Evolutionary conservation across 2,113 vertebrate species (phyloP), one percentile per base, ranked within the genome.

Genomic region (Pelobates fuscus): DNA sequence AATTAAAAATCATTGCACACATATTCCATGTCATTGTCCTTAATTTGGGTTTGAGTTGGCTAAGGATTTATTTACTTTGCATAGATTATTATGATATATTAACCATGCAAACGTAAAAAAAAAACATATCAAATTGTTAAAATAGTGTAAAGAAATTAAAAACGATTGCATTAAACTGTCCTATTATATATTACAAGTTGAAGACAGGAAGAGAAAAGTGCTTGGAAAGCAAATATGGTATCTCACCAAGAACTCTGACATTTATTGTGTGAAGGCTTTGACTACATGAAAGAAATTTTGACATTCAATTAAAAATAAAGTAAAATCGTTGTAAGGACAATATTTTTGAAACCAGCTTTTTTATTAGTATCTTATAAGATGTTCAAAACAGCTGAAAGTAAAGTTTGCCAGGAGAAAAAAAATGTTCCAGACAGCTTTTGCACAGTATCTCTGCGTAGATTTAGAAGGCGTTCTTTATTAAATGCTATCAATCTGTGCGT

Each of bases 401-500:
- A 49, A 15, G 17, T 2, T 41, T 15, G 1, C 5, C 15, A 14
- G 12, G 44, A 49, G 5, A 15, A 14, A 49, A 49, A 49, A 49
- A 17, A 49, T 6, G 5, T 37, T 1, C 32, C 10, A 10, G 32
- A 37, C 5, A 6, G 32, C n/a, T 37, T 37, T 1, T 37, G 32
- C 32, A 26, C 32, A 26, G 46, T 44, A 57, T 52, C 64, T 58
- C 64, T 59, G 57, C 20, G 7, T 60, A 68, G 41, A 49, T 68
- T 68, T 77, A 15, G 8, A 77, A 77, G 23, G 26, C 60, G 18
- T 46, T 61, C 32, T 60, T 61, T 77, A 68, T 68, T 77, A 68
- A 60, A 77, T 52, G 27, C 65, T 52, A 77, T 77, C 57, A 68
- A 77, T 77, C 73, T 77, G 73, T 68, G 61, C 14, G 20, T 24